These are phyloP conservation scores for Nomada hirtipes DNA, from an alignment of 2,888 invertebrate species.

Conservation along the genomic window DNA sequence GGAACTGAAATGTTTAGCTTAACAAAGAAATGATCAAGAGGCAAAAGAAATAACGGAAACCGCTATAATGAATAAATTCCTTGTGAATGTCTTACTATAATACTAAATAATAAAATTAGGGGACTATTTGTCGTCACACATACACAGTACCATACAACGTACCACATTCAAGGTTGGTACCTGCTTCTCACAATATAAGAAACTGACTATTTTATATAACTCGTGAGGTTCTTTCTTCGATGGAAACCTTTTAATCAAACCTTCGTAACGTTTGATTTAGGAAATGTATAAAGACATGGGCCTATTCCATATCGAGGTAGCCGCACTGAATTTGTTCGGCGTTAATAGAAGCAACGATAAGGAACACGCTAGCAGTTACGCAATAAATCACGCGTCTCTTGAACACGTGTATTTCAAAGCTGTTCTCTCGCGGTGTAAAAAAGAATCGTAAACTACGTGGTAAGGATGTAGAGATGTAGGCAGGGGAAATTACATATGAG, in stretches of 20 bases:
- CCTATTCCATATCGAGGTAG: background rate
- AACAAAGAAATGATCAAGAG: too few relatives aligned
- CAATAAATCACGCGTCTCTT: conserved; percentile 58
- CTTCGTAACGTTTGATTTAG: background rate
- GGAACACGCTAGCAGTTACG: conserved; percentile 52
- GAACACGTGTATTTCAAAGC: conserved; percentile 28
- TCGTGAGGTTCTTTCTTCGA: too few relatives aligned
- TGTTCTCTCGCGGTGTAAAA: conserved; percentile 40
- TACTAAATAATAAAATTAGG: too few relatives aligned
- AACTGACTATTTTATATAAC: background rate
- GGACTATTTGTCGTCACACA: too few relatives aligned
- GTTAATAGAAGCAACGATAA: conserved; percentile 65
- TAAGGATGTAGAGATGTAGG: conserved; percentile 29
- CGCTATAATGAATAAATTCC: too few relatives aligned
- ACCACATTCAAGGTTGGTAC: too few relatives aligned
- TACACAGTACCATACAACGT: too few relatives aligned
- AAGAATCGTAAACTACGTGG: conserved; percentile 32
- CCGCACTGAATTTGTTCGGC: conserved; percentile 53
- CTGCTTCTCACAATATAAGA: too few relatives aligned
- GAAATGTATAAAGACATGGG: conserved; percentile 8
- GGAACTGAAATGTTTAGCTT: too few relatives aligned
- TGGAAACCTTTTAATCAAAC: background rate
- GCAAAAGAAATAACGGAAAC: too few relatives aligned
- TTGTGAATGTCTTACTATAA: too few relatives aligned
- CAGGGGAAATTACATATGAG: conserved; percentile 46